These are phyloP conservation scores for Rhyacichthys aspro DNA, from an alignment of 2,797 vertebrate species.

Conservation along the genomic window DNA sequence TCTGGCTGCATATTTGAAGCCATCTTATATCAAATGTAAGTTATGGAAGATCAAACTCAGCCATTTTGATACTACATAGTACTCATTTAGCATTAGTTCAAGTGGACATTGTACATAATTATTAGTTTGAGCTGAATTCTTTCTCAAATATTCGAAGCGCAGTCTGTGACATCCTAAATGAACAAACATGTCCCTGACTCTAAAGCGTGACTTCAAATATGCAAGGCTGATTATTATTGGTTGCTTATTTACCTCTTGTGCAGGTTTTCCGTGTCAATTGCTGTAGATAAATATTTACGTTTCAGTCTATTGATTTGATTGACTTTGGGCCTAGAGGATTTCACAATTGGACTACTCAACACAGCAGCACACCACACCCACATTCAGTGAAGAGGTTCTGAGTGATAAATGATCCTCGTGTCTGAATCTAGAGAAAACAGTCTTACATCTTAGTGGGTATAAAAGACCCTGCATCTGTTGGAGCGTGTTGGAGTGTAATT, in stretches of 20 bases:
- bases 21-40: too few relatives aligned
- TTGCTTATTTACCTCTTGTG: slow-evolving; percentile 13
- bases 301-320: slow-evolving; percentile 45
- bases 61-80: too few relatives aligned
- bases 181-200: background rate
- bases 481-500: slow-evolving; percentile 4
- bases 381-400: slow-evolving; percentile 28
- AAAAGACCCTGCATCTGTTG: slow-evolving; percentile 3
- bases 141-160: background rate
- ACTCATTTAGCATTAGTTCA: too few relatives aligned
- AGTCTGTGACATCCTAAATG: background rate
- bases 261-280: slow-evolving; percentile 32
- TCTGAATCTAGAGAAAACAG: slow-evolving; percentile 37
- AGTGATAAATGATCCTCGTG: slow-evolving; percentile 37
- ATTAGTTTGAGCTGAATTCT: background rate
- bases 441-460: slow-evolving; percentile 21
- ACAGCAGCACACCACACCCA: slow-evolving; percentile 21
- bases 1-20: too few relatives aligned
- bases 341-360: slow-evolving; percentile 23
- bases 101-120: too few relatives aligned
- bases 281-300: slow-evolving; percentile 55
- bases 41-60: too few relatives aligned
- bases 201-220: slow-evolving; percentile 11
- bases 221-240: slow-evolving; percentile 14
- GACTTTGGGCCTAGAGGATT: slow-evolving; percentile 28